These are phyloP conservation scores for Cantharis rufa DNA, from an alignment of 2,888 invertebrate genomes.

Conservation along the genomic window DNA sequence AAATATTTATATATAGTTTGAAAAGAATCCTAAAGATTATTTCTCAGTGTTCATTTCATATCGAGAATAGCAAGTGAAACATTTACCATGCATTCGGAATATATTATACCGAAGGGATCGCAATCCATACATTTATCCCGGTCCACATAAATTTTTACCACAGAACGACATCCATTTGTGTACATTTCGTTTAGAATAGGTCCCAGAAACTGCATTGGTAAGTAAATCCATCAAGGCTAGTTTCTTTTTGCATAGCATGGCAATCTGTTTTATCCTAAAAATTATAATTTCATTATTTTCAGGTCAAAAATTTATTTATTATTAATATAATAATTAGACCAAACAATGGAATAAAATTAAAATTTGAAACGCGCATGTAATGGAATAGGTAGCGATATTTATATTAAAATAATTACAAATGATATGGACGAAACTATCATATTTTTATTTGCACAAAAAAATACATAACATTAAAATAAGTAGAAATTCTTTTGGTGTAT, in stretches of 20 bases:
- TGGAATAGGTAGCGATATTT: background rate
- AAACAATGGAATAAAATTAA: background rate
- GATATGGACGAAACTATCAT: background rate
- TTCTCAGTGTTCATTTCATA: conserved; percentile 69
- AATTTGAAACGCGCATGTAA: background rate
- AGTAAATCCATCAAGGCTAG: background rate
- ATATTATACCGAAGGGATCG: background rate
- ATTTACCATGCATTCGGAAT: background rate
- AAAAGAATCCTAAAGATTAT: conserved; percentile 66
- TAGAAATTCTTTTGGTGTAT: background rate
- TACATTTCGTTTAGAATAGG: background rate
- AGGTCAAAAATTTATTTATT: background rate
- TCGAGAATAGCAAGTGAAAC: conserved; percentile 50
- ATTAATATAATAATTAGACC: background rate
- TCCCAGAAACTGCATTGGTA: background rate
- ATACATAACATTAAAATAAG: background rate
- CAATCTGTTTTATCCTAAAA: background rate
- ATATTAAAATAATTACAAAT: background rate
- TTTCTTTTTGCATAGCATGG: background rate
- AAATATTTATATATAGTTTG: conserved; percentile 68
- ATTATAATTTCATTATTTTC: background rate
- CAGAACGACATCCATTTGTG: background rate
- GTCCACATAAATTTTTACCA: conserved; percentile 16
- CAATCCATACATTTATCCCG: conserved; percentile 8
- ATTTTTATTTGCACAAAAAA: background rate